Conservation (phyloP, 2,113 vertebrate species). For the Spea bombifrons region DNA sequence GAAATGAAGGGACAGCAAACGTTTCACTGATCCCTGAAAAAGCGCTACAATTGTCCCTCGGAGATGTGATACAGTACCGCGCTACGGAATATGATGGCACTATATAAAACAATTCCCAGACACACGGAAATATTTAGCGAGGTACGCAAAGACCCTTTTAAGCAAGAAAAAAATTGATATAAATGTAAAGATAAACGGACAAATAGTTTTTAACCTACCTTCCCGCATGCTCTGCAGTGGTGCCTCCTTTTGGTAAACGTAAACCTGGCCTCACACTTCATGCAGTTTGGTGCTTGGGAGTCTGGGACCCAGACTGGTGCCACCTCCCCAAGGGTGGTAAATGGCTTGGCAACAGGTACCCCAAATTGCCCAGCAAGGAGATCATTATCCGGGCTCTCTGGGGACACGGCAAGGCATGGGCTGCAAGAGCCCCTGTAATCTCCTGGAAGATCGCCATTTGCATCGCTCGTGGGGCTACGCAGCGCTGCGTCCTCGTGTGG, state of each 20-base stretch:
- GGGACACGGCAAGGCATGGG: constrained; percentile 67
- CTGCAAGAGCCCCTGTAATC: constrained; percentile 67
- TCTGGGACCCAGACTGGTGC: constrained; percentile 98
- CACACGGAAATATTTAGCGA: too few species aligned
- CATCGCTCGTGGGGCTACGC: constrained; percentile 58
- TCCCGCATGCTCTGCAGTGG: constrained; percentile 97
- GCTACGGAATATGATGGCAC: too few species aligned
- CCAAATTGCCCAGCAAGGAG: constrained; percentile 87
- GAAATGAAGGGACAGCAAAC: too few species aligned
- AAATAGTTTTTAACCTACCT: constrained; percentile 72
- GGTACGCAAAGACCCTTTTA: too few species aligned
- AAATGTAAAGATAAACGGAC: too few species aligned
- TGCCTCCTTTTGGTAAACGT: constrained; percentile 98
- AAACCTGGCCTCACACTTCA: constrained; percentile 96
- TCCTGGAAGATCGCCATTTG: constrained; percentile 72
- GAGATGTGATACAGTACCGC: too few species aligned
- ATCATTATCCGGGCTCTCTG: constrained; percentile 93
- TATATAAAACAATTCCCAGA: too few species aligned
- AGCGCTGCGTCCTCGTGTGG: constrained; percentile 65
- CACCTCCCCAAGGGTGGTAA: constrained; percentile 85
- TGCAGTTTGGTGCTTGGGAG: constrained; percentile 95
- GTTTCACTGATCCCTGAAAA: too few species aligned
- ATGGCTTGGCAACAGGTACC: constrained; percentile 73
- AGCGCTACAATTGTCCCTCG: too few species aligned
- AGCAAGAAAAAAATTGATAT: too few species aligned